Evolutionary conservation across 2,888 invertebrate species (phyloP).

Genomic region (Drosophila pseudotakahashii): DNA sequence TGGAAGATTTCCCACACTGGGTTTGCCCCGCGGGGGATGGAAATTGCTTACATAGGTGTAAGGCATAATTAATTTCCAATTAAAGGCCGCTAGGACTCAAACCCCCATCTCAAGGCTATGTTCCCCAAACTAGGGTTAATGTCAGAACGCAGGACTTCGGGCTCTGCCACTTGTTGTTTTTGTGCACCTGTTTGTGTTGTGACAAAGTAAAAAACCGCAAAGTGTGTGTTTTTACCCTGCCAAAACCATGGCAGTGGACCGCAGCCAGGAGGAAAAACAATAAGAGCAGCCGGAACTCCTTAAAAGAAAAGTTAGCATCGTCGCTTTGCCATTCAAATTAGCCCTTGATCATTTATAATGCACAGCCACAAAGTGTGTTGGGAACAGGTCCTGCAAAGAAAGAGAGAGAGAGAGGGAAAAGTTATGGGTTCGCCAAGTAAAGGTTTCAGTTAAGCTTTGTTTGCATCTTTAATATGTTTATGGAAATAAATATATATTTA

Average conservation of each 20-base stretch:
- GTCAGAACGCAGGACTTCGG: background rate
- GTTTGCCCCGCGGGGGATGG: background rate
- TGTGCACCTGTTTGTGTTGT: slow-evolving; percentile 24
- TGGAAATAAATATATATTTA: no score
- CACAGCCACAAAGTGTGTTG: slow-evolving; percentile 22
- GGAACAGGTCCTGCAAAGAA: slow-evolving; percentile 7
- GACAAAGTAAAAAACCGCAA: slow-evolving; percentile 27
- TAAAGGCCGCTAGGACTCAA: slow-evolving; percentile 50
- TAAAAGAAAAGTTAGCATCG: slow-evolving; percentile 41
- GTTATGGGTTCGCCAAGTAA: background rate
- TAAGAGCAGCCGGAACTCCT: slow-evolving; percentile 30
- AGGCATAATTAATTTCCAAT: slow-evolving; percentile 58
- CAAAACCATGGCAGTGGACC: slow-evolving; percentile 24
- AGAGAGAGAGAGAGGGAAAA: background rate
- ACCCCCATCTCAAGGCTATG: no score
- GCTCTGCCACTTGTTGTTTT: slow-evolving; percentile 35
- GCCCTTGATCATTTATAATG: slow-evolving; percentile 38
- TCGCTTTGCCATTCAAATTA: slow-evolving; percentile 44
- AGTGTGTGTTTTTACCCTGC: slow-evolving; percentile 23
- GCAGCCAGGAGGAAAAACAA: slow-evolving; percentile 25
- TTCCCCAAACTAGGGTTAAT: background rate
- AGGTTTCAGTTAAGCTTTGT: no score
- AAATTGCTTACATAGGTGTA: slow-evolving; percentile 28
- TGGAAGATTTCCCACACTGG: background rate
- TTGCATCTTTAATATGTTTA: no score